Evolutionary conservation across 2,797 vertebrate species (phyloP), one percentile per base, ranked within the genome.

Genomic region (Sebastes flavidus): DNA sequence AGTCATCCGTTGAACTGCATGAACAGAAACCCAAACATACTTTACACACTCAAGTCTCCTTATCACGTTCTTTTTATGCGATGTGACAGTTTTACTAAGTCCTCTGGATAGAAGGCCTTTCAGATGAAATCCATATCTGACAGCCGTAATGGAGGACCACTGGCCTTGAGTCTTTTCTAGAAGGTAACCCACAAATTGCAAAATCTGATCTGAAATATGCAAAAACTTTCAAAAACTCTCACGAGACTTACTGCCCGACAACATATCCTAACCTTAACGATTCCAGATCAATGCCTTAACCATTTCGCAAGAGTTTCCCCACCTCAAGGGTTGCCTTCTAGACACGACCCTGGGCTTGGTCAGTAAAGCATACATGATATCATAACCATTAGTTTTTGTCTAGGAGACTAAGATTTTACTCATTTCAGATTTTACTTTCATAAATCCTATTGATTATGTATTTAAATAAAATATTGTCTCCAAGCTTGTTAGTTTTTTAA

Each of bases 1-100:
- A 76, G 49, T n/a, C 49, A 83, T 83, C 75, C 74, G 12, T 38
- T 49, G 1, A 2, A 62, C 32, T 34, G 54, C 49, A 79, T 63
- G 38, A 75, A 60, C 24, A 70, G n/a, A 69, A 78, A 74, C 11
- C 16, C 32, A 68, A 42, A 80, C 16, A 54, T 6, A 4, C 18
- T 54, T 38, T 65, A 25, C 32, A 70, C 20, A 13, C 11, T 70
- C 52, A 14, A 27, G 18, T 16, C 46, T 38, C 13, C n/a, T 49
- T 20, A 8, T 54, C 32, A 30, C 5, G 3, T 46, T 36, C 16
- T 67, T 20, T 67, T 3, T 29, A 30, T 7, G 24, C 29, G 5
- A 32, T 71, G 42, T 66, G 46, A 60, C 20, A 24, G n/a, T 66
- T 49, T 54, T 30, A 22, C 27, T 7, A 58, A 42, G 56, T 68